These are phyloP conservation scores for Stichodactyla mertensii DNA, from an alignment of 64 coral and sea anemone species.

Conservation along the genomic window DNA sequence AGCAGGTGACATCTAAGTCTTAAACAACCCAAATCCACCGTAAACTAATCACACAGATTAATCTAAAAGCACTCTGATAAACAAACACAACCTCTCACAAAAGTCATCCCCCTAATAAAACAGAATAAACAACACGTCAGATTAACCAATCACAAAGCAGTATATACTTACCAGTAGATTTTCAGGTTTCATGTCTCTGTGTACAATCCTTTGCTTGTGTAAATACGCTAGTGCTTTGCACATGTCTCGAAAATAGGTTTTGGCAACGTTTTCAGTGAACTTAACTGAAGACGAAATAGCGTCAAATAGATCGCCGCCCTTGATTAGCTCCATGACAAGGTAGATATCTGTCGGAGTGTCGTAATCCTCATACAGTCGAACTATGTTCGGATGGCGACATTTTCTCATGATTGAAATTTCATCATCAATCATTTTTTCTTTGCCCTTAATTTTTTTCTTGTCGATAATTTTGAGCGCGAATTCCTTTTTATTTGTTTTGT, in stretches of 20 bases:
- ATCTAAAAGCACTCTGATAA: background rate
- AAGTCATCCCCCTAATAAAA: background rate
- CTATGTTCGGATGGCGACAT: slow-evolving; percentile 88
- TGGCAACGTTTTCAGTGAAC: slow-evolving; percentile 80
- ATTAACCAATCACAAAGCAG: background rate
- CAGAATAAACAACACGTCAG: background rate
- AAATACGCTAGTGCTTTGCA: slow-evolving; percentile 81
- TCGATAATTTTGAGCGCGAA: slow-evolving; percentile 96
- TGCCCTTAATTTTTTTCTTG: slow-evolving; percentile 80
- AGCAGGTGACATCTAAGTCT: no score
- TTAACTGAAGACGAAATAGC: slow-evolving; percentile 87
- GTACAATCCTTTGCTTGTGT: slow-evolving; percentile 84
- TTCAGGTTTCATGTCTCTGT: slow-evolving; percentile 94
- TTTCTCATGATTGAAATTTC: slow-evolving; percentile 89
- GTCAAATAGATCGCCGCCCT: slow-evolving; percentile 91
- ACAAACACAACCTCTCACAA: background rate
- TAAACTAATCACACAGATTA: background rate
- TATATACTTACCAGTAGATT: slow-evolving; percentile 78
- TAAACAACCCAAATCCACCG: background rate
- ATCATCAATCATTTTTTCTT: slow-evolving; percentile 92
- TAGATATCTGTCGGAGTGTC: slow-evolving; percentile 69
- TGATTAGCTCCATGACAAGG: slow-evolving; percentile 86
- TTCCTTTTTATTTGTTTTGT: slow-evolving; percentile 81
- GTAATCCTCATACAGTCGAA: slow-evolving; percentile 81
- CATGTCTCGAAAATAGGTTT: slow-evolving; percentile 70